These are phyloP conservation scores for Acrossocheilus fasciatus DNA, from an alignment of 2,797 vertebrate genomes.

Conservation along the genomic window DNA sequence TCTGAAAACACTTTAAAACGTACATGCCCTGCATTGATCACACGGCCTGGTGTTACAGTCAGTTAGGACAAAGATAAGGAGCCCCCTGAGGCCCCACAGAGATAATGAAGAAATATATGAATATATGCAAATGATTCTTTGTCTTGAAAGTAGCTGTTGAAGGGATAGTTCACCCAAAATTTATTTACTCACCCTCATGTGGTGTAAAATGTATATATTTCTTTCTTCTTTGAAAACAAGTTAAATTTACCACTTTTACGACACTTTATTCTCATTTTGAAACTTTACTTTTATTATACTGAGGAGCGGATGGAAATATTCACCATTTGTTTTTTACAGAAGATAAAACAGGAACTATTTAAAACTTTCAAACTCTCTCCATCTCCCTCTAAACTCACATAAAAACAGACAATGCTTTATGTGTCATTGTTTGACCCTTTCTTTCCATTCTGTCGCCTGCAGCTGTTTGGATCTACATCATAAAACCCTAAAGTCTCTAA, in stretches of 20 bases:
- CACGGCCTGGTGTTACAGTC: not conserved
- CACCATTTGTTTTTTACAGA: not conserved
- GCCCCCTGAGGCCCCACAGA: not conserved
- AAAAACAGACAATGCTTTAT: conserved; percentile 50
- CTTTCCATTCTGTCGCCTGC: conserved; percentile 44
- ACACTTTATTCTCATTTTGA: not conserved
- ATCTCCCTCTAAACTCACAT: not conserved
- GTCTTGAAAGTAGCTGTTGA: not conserved
- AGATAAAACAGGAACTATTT: not conserved
- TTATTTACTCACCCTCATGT: not conserved
- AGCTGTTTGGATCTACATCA: conserved; percentile 51
- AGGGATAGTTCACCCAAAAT: not conserved
- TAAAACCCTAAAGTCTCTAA: conserved; percentile 55
- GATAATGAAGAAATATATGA: conserved; percentile 33
- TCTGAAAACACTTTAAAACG: conserved; percentile 70
- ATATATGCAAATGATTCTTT: conserved; percentile 6
- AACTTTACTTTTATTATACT: not conserved
- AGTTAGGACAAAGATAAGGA: conserved; percentile 26
- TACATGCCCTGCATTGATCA: conserved; percentile 34
- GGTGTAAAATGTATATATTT: not conserved
- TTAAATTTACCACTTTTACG: not conserved
- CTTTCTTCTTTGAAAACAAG: not conserved
- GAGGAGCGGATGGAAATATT: not conserved
- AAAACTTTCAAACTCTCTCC: not conserved
- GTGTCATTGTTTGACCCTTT: conserved; percentile 54